Evolutionary conservation across 2,888 invertebrate genomes (phyloP).

Genomic region (Oligia latruncula): DNA sequence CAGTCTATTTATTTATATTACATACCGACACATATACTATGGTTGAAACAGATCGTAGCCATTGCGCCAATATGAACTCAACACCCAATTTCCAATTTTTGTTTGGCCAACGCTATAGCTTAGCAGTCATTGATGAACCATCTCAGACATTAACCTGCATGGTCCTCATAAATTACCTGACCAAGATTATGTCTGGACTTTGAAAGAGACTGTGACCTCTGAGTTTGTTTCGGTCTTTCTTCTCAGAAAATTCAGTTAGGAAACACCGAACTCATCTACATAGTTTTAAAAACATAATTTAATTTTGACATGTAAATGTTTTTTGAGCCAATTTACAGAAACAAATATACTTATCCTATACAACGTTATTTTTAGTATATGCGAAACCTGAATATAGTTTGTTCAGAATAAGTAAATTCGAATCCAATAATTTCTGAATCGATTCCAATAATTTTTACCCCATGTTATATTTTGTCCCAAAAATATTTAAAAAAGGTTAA

Average conservation of each 20-base stretch:
- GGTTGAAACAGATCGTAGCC: not conserved
- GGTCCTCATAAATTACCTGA: not conserved
- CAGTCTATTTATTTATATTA: slow-evolving; percentile 15
- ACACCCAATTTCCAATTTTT: not conserved
- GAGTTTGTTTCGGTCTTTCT: not conserved
- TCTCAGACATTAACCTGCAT: not conserved
- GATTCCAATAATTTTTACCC: too few species aligned
- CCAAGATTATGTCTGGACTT: not conserved
- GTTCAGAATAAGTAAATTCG: too few species aligned
- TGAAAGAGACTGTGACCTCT: not conserved
- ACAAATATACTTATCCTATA: not conserved
- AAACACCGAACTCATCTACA: not conserved
- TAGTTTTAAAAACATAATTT: not conserved
- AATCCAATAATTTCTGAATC: too few species aligned
- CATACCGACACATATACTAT: not conserved
- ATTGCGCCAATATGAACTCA: not conserved
- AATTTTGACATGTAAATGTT: not conserved
- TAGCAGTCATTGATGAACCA: not conserved
- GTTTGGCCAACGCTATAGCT: not conserved
- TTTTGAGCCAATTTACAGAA: not conserved
- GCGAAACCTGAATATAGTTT: too few species aligned
- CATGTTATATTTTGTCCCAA: too few species aligned
- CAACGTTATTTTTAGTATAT: too few species aligned
- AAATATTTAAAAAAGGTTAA: too few species aligned
- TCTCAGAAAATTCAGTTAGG: not conserved